Percentiles rank a stretch among this genome's conserved stretches.
phyloP scores from a whole-genome alignment of 2,888 invertebrate genomes.

The Megaustenia siamemsis region DNA sequence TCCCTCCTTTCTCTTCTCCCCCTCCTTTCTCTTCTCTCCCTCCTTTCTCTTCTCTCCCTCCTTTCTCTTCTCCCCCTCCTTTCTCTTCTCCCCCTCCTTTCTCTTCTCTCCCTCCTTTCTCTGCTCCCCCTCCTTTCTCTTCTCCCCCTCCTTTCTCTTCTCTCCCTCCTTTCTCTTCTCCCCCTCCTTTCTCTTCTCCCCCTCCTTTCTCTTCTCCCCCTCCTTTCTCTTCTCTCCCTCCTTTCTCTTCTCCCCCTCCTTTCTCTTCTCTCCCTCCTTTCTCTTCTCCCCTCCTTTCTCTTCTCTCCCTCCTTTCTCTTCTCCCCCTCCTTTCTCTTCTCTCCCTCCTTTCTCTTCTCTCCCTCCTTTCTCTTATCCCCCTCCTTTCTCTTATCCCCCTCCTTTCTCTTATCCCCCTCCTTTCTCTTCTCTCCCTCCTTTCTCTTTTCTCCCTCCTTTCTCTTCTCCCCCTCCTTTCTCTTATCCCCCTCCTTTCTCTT shows the following conservation, averaged over 20 bases:
- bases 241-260: too few species aligned
- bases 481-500: too few species aligned
- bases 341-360: too few species aligned
- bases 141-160: not conserved
- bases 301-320: not conserved
- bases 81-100: not conserved
- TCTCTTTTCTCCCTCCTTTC: too few species aligned
- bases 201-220: too few species aligned
- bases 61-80: not conserved
- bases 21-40: not conserved
- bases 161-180: not conserved
- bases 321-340: too few species aligned
- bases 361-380: too few species aligned
- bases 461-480: too few species aligned
- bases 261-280: not conserved
- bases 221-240: not conserved
- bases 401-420: too few species aligned
- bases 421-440: too few species aligned
- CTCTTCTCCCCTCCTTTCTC: not conserved
- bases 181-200: not conserved
- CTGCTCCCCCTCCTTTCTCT: not conserved
- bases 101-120: not conserved
- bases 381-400: too few species aligned
- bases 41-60: not conserved
- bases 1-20: too few species aligned